Conservation (phyloP, 2,113 vertebrate genomes). For the Vicugna pacos region DNA sequence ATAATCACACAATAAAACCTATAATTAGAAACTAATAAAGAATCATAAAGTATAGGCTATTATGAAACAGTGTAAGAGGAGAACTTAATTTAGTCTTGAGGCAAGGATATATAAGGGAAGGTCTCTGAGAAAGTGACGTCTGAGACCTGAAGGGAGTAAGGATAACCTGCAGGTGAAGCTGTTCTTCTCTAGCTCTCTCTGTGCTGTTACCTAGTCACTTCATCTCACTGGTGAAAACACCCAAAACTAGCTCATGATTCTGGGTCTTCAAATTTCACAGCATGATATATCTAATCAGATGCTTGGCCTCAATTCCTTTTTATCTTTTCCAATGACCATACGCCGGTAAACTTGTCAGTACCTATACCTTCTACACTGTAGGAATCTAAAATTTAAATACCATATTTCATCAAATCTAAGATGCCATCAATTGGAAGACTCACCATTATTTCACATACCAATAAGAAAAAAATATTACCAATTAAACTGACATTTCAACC, state of each 20-base stretch:
- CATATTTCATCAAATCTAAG: conserved; percentile 15
- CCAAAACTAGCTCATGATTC: conserved; percentile 12
- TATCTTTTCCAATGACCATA: background rate
- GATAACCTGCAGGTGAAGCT: background rate
- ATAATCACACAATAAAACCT: conserved; percentile 33
- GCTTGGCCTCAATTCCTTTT: background rate
- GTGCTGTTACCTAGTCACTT: background rate
- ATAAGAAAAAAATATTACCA: background rate
- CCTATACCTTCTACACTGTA: background rate
- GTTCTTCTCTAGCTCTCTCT: background rate
- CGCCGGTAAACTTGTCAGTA: background rate
- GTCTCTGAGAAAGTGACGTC: background rate
- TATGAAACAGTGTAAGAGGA: background rate
- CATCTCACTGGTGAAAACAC: conserved; percentile 6
- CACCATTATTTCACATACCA: background rate
- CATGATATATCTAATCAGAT: background rate
- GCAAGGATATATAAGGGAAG: background rate
- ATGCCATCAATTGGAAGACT: conserved; percentile 8
- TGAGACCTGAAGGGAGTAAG: background rate
- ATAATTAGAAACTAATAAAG: conserved; percentile 44
- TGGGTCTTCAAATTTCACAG: background rate
- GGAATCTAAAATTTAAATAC: conserved; percentile 50
- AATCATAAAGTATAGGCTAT: background rate
- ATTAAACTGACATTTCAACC: background rate
- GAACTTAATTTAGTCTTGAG: background rate